Base-by-base conservation (phyloP, 2,888 invertebrate species). In the Agrochola lota region DNA sequence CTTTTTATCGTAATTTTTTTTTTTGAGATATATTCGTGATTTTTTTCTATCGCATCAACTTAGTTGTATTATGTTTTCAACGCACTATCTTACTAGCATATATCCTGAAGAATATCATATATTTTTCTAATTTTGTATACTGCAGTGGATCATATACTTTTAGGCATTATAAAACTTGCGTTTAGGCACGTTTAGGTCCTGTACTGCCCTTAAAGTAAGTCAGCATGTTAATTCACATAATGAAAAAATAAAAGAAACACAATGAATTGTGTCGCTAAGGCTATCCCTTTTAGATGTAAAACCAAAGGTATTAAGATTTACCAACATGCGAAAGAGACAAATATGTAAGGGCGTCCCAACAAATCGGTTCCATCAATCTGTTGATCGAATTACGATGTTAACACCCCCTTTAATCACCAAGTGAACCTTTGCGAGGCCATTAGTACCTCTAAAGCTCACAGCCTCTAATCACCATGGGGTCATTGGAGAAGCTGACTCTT, bases 321-420 rank as follows among this genome's bases (percentile, higher is more conserved):
- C 78, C 77, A 77, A 81, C 70, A 76, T 55, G 71, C 60, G 80
- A 70, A 80, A 80, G 78, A 85, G 86, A 89, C 73, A 83, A 85
- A 90, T 87, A 83, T 62, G 66, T 78, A 74, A 81, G 82, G 88
- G 83, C 78, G 77, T 82, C 85, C 85, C 80, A 82, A 85, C 80
- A 88, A 91, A 91, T 91, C 82, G 89, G 68, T 82, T 66, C 74
- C 83, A 89, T 90, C 87, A 88, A 91, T 90, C 89, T 87, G 81
- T 85, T 85, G 89, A 91, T 91, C 88, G 88, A 89, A 90, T 90
- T 89, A 88, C 88, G 83, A 85, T 87, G 91, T 90, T 90, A 90
- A 89, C 89, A 83, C 87, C 85, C 85, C 82, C 85, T 90, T 92
- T 92, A 92, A 93, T 92, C 91, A 90, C 89, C 79, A 81, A 83